Evolutionary conservation across 2,113 vertebrate genomes (phyloP), one percentile per base, ranked within the genome.

Genomic region (Fukomys damarensis): DNA sequence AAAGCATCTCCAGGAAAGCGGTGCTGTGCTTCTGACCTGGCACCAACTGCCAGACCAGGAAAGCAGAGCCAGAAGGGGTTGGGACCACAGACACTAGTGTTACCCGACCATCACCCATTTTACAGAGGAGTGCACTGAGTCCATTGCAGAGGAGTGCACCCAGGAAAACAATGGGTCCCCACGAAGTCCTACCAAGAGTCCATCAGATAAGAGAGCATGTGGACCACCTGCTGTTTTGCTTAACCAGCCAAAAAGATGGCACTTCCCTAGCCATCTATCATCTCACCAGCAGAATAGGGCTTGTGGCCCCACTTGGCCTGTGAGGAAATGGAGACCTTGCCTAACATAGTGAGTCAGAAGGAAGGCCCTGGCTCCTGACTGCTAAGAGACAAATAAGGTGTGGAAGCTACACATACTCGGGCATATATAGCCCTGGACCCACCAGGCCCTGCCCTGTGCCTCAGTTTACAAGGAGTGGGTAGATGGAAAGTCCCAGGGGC

Each of bases 341-440:
- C 32, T 4, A 9, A 2, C n/a, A 13, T 28, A 3, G 4, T 16
- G 3, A 80, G 35, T 54, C 32, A 26, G 59, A 86, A 22, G 1
- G 59, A 43, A 93, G 65, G 35, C 28, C 5, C 2, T 20, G 26
- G 52, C 49, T 77, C 68, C 43, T 24, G 58, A 12, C 52, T 81
- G 70, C 35, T 32, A 32, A n/a, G 24, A 59, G 22, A 30, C 3
- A 41, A 80, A 38, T 4, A 3, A 70, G 32, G 38, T 65, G 2
- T 26, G 11, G 1, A 2, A 11, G 41, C 63, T 52, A 2, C 1
- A 5, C 14, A 1, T 38, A 30, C 38, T 26, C 52, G 35, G 19
- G 22, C 28, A 17, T 0, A 2, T 10, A 26, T 16, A 59, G 65
- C 19, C 12, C 24, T 32, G 28, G 63, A 49, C 65, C 54, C 59